A percentile compares a stretch with the other conserved stretches of the same genome.
These are phyloP conservation scores for Marisa cornuarietis DNA, from an alignment of 1,140 invertebrate species.

Conservation along the genomic window DNA sequence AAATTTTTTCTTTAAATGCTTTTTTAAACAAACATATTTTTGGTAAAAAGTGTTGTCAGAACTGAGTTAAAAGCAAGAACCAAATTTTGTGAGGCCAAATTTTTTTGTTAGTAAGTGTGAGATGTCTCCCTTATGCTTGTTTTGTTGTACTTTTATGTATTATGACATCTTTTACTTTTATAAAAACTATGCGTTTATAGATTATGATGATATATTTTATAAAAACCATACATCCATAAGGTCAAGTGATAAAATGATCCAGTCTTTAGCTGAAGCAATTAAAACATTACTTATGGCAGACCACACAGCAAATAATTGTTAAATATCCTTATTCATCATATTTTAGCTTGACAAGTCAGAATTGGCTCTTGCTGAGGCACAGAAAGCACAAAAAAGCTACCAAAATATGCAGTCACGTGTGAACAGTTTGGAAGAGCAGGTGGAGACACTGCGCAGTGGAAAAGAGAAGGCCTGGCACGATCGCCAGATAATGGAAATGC, in stretches of 20 bases:
- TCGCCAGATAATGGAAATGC: constrained; percentile 27
- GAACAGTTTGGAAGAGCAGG: constrained; percentile 32
- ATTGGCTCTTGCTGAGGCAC: constrained; percentile 29
- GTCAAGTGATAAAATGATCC: background rate
- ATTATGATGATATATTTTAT: background rate
- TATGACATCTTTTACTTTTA: too few species aligned
- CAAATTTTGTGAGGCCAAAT: background rate
- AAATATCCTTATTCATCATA: too few species aligned
- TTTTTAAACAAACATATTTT: background rate
- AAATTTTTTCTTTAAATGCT: too few species aligned
- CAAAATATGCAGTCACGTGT: constrained; percentile 36
- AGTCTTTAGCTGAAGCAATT: too few species aligned
- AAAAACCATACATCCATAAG: background rate
- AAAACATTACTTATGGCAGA: too few species aligned
- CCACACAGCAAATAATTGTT: too few species aligned
- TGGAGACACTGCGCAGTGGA: constrained; percentile 26
- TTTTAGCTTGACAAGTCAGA: constrained; percentile 37
- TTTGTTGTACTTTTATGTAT: background rate
- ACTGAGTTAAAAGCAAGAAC: background rate
- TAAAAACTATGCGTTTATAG: too few species aligned
- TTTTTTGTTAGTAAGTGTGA: too few species aligned
- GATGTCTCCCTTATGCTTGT: too few species aligned
- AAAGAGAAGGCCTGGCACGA: constrained; percentile 19
- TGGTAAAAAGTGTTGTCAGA: background rate
- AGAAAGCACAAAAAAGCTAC: constrained; percentile 35